Base-by-base conservation (phyloP, 2,888 invertebrate genomes). In the Thymelicus sylvestris region DNA sequence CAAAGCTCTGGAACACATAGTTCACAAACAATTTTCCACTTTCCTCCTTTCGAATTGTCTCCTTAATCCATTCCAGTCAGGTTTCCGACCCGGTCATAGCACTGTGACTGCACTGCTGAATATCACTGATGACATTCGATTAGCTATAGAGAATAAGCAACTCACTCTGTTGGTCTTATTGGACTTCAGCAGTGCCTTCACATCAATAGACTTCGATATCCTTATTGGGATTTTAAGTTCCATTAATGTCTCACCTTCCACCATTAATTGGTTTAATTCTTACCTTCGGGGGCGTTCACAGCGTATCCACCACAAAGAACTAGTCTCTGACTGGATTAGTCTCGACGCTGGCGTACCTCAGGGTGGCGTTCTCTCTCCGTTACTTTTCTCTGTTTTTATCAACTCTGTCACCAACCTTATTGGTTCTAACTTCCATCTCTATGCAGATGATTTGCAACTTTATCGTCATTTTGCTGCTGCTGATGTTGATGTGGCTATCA, bases 171-270 rank as follows among this genome's bases (percentile, higher is more conserved):
- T n/a, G n/a, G n/a, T n/a, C n/a, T n/a, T n/a, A n/a, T n/a, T n/a
- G 15, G 66, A 72, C 19, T 52, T 52, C 7, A 52, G 50, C 7
- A 15, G 50, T 19, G 50, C 50, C 7, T 52, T 52, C n/a, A 64
- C 67, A n/a, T 64, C 52, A 7, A 31, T 72, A 7, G 59, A 72
- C 31, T 52, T 38, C 15, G 67, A 72, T 24, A 48, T 72, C 13
- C 50, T 64, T 31, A 63, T 50, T 15, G 64, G 59, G 12, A 64
- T 64, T 15, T 38, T 67, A 38, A 15, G 19, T n/a, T 64, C 52
- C n/a, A 38, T 60, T 0, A 67, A 67, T 31, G 24, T 63, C 13
- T 67, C 44, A 13, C 1, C 57, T 57, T 15, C 15, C 12, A 7
- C 57, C 57, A 31, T 57, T 1, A 12, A 3, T 8, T 52, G 50